Percentiles rank a stretch among this genome's conserved stretches.
Conservation (phyloP, 92 coral and sea anemone species). For the Umimayanthus kanabou region DNA sequence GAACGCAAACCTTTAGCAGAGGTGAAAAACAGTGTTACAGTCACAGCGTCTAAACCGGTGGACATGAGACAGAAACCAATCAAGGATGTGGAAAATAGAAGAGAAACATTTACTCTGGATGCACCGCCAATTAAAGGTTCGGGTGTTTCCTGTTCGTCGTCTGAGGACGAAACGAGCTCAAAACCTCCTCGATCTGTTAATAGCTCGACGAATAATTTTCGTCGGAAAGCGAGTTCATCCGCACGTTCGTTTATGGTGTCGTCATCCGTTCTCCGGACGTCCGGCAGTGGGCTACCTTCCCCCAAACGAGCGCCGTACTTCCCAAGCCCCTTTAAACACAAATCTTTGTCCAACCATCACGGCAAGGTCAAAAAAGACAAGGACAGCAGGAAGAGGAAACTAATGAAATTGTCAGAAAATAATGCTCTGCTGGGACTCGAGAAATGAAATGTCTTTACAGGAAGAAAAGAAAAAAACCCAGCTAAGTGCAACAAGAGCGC, state of each 20-base stretch:
- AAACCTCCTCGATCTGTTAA: constrained; percentile 6
- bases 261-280: constrained; percentile 14
- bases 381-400: constrained; percentile 23
- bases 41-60: not conserved
- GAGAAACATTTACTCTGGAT: constrained; percentile 26
- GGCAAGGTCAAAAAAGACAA: constrained; percentile 10
- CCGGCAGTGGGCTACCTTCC: constrained; percentile 17
- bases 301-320: constrained; percentile 32
- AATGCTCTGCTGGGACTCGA: not conserved
- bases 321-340: constrained; percentile 36
- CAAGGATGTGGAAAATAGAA: constrained; percentile 6
- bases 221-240: constrained; percentile 10
- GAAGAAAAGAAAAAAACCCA: not conserved
- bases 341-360: not conserved
- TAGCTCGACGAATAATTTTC: not conserved
- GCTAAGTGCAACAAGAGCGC: not conserved
- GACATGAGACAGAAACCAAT: not conserved
- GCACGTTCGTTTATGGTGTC: not conserved
- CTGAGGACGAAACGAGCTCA: constrained; percentile 10
- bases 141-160: not conserved
- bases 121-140: constrained; percentile 7
- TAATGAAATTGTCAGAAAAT: not conserved
- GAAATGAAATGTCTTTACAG: not conserved
- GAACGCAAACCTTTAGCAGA: constrained; percentile 30
- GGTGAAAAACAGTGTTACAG: constrained; percentile 1